phyloP scores from a whole-genome alignment of 2,797 vertebrate genomes.

The Ateles fusciceps region DNA sequence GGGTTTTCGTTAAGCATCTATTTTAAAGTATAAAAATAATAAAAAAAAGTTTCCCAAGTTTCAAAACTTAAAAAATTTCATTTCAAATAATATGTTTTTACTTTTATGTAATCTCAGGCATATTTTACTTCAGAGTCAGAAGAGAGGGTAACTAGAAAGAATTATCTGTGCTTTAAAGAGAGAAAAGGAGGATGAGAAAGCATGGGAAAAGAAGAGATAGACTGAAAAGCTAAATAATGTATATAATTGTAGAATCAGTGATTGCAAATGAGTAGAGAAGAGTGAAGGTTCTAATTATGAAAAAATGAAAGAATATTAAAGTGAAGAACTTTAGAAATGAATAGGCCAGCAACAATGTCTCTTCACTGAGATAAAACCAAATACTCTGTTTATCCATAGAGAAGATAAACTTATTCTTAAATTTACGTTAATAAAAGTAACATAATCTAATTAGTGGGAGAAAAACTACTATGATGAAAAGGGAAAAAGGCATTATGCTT shows the following conservation, averaged over 20 bases:
- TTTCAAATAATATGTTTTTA: background rate
- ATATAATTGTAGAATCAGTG: background rate
- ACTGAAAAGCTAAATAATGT: background rate
- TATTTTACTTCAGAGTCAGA: background rate
- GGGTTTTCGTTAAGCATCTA: background rate
- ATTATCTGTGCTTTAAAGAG: background rate
- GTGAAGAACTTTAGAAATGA: background rate
- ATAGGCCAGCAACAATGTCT: background rate
- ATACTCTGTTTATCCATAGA: background rate
- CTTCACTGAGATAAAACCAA: background rate
- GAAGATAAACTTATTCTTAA: background rate
- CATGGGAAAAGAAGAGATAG: background rate
- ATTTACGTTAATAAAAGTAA: background rate
- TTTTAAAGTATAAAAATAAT: background rate
- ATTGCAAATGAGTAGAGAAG: background rate
- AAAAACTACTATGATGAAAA: background rate
- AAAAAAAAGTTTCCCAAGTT: background rate
- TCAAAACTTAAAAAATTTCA: background rate
- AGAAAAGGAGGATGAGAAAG: background rate
- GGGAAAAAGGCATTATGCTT: background rate
- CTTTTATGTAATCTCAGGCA: background rate
- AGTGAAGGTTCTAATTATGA: background rate
- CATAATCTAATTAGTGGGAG: background rate
- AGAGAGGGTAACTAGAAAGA: background rate
- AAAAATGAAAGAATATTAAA: background rate